Conservation (phyloP, 2,888 invertebrate species). For the Phaedon cochleariae region DNA sequence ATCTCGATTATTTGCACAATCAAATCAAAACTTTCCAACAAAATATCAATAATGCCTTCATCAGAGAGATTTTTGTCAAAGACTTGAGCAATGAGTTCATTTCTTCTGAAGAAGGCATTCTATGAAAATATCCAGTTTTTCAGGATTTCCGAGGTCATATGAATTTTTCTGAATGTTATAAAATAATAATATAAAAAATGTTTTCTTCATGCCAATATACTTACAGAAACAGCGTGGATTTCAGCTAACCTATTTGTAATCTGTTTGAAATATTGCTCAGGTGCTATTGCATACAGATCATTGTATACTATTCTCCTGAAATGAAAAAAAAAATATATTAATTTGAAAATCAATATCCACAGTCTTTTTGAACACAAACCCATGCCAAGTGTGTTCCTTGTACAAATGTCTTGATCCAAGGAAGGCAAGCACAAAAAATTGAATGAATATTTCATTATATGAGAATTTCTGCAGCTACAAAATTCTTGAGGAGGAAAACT, state of each 20-base stretch:
- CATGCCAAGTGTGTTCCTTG: conserved; percentile 47
- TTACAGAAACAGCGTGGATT: conserved; percentile 89
- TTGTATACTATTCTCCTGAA: conserved; percentile 87
- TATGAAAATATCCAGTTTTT: too few relatives aligned
- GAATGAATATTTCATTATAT: conserved; percentile 25
- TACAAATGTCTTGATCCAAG: conserved; percentile 45
- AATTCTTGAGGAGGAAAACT: too few relatives aligned
- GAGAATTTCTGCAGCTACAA: too few relatives aligned
- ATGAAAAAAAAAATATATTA: conserved; percentile 41
- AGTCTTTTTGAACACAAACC: conserved; percentile 46
- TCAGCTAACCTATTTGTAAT: conserved; percentile 87
- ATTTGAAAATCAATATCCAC: neutral
- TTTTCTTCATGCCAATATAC: conserved; percentile 53
- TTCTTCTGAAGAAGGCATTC: too few relatives aligned
- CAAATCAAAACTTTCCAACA: too few relatives aligned
- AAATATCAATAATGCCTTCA: too few relatives aligned
- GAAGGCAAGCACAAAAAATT: conserved; percentile 46
- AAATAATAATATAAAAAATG: conserved; percentile 10
- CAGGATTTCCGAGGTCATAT: too few relatives aligned
- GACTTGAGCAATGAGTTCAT: too few relatives aligned
- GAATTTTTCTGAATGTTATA: too few relatives aligned
- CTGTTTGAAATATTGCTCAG: conserved; percentile 94
- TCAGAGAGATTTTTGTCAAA: too few relatives aligned
- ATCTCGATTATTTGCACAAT: too few relatives aligned
- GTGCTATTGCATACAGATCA: conserved; percentile 90